Evolutionary conservation across 2,113 vertebrate species (phyloP).

Genomic region (Pterocles burchelli): DNA sequence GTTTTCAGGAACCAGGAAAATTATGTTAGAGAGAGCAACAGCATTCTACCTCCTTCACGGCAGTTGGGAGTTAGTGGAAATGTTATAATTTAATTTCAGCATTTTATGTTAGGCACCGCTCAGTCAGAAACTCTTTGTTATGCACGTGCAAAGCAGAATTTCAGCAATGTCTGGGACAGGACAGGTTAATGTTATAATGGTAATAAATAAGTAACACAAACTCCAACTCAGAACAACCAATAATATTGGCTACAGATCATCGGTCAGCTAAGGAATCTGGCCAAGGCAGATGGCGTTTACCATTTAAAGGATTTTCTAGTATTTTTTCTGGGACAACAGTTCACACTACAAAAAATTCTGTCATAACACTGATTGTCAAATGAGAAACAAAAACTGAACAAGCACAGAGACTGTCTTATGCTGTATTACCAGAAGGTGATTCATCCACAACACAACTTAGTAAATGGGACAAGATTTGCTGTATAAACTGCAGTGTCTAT

Average conservation of each 20-base stretch:
- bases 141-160: neutral
- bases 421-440: neutral
- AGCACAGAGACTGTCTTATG: neutral
- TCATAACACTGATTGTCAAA: neutral
- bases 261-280: neutral
- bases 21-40: neutral
- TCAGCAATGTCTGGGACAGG: neutral
- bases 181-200: neutral
- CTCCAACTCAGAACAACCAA: neutral
- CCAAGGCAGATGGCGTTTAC: neutral
- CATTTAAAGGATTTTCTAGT: neutral
- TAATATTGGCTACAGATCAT: neutral
- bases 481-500: neutral
- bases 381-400: neutral
- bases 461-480: neutral
- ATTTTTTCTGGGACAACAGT: neutral
- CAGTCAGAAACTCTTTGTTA: neutral
- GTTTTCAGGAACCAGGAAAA: conserved; percentile 49
- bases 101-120: neutral
- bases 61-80: neutral
- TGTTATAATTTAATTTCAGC: neutral
- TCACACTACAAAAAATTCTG: neutral
- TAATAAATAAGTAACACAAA: neutral
- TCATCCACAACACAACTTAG: neutral
- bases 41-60: neutral